Base-by-base conservation (phyloP, 1,140 invertebrate genomes). In the Seison nebaliae region DNA sequence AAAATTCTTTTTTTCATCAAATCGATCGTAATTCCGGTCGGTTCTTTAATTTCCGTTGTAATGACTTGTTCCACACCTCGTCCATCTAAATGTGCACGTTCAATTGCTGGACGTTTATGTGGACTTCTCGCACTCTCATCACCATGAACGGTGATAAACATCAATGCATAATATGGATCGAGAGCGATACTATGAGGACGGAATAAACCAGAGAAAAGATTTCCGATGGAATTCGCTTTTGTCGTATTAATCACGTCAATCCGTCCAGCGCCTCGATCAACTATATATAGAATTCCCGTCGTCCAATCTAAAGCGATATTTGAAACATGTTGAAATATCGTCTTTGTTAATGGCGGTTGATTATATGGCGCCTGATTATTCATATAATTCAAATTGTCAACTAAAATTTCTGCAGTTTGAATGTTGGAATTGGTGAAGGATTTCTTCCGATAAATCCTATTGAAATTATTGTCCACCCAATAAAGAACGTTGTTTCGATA, bases 31-130 rank as follows among this genome's bases (percentile, higher is more conserved):
- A 86, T 67, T 24, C 75, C 80, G 14, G 72, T 74, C 1, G 75
- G 80, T 60, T 75, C 76, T 52, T 84, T 83, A 0, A 79, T 74
- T 0, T 77, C 75, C 52, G 80, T 76, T 0, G 72, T 75, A 0
- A 86, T 74, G n/a, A 86, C 73, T 0, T 74, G 67, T 18, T 67
- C 65, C 0, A 72, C 62, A 43, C 71, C 66, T 0, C 75, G 76
- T 4, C 80, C 80, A 50, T 84, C 79, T 79, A 86, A 84, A 42
- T 80, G 74, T 0, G 78, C 75, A 21, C 77, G 62, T 8, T 84
- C 52, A 28, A 86, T 69, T 53, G 16, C 17, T 17, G 36, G 7
- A 9, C 18, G 11, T 31, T 16, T 31, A n/a, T 8, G 11, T 16
- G n/a, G n/a, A n/a, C n/a, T n/a, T n/a, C 29, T 36, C 18, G 12